Conservation (phyloP, 2,797 vertebrate species). For the Chelmon rostratus region DNA sequence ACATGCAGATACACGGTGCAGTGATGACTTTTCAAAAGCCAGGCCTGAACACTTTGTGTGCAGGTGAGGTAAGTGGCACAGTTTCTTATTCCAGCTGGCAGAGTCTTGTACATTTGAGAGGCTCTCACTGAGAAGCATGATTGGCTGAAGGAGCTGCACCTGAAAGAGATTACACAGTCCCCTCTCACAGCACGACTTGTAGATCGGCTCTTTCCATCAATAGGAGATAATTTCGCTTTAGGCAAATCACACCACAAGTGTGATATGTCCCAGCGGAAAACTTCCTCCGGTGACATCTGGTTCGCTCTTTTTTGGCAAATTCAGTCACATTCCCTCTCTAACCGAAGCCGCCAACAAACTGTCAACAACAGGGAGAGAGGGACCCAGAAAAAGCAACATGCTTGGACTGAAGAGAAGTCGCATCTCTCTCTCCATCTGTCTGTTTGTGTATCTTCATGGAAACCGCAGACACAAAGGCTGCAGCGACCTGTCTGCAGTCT, state of each 20-base stretch:
- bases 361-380: slow-evolving; percentile 61
- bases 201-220: slow-evolving; percentile 12
- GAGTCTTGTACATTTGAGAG: not conserved
- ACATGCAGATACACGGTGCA: no score
- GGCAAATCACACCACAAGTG: not conserved
- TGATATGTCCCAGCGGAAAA: slow-evolving; percentile 22
- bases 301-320: slow-evolving; percentile 40
- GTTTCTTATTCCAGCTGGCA: not conserved
- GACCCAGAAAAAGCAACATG: slow-evolving; percentile 64
- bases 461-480: slow-evolving; percentile 35
- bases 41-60: not conserved
- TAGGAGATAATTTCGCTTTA: slow-evolving; percentile 22
- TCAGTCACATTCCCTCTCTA: slow-evolving; percentile 42
- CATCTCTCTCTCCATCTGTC: slow-evolving; percentile 69
- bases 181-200: no score
- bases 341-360: slow-evolving; percentile 61
- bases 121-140: not conserved
- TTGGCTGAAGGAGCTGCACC: no score
- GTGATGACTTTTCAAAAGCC: not conserved
- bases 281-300: slow-evolving; percentile 51
- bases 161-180: no score
- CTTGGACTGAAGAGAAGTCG: slow-evolving; percentile 46
- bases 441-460: slow-evolving; percentile 47
- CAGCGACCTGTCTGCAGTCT: slow-evolving; percentile 24
- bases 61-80: not conserved